A percentile compares a stretch with the other conserved stretches of the same genome.
Conservation (phyloP, 2,797 vertebrate species). For the Cephalopachus bancanus region DNA sequence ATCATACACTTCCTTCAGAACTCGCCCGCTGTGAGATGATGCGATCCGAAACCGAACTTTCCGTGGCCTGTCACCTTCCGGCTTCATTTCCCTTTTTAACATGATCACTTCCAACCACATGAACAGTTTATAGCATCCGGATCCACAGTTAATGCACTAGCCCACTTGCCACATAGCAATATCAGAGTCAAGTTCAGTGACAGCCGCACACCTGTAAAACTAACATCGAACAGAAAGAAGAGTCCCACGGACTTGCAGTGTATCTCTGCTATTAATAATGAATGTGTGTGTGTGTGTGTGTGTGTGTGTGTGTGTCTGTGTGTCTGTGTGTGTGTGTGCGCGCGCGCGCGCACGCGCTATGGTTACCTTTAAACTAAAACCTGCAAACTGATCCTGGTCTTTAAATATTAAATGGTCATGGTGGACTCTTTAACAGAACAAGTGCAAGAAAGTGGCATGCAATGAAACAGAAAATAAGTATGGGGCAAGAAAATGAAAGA, state of each 20-base stretch:
- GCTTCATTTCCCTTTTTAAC: slow-evolving; percentile 86
- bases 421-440: slow-evolving; percentile 84
- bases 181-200: slow-evolving; percentile 84
- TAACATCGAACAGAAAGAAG: slow-evolving; percentile 87
- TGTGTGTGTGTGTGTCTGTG: no score
- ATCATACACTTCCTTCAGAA: slow-evolving; percentile 97
- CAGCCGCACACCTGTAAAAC: slow-evolving; percentile 90
- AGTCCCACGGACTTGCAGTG: slow-evolving; percentile 89
- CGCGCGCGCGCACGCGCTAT: no score
- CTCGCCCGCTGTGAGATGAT: slow-evolving; percentile 96
- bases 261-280: slow-evolving; percentile 94
- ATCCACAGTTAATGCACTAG: slow-evolving; percentile 76
- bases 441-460: slow-evolving; percentile 70
- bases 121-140: slow-evolving; percentile 91
- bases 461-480: slow-evolving; percentile 63
- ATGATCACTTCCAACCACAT: slow-evolving; percentile 89
- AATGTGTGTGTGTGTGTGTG: slow-evolving; percentile 88
- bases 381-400: slow-evolving; percentile 93
- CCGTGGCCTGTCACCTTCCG: slow-evolving; percentile 91
- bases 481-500: neutral
- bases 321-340: no score
- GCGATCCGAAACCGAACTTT: slow-evolving; percentile 98
- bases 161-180: slow-evolving; percentile 86
- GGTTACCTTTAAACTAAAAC: slow-evolving; percentile 96
- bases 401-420: slow-evolving; percentile 93